Percentiles rank a stretch among this genome's conserved stretches.
These are phyloP conservation scores for Phrynosoma blainvillii DNA, from an alignment of 2,113 vertebrate genomes.

Conservation along the genomic window DNA sequence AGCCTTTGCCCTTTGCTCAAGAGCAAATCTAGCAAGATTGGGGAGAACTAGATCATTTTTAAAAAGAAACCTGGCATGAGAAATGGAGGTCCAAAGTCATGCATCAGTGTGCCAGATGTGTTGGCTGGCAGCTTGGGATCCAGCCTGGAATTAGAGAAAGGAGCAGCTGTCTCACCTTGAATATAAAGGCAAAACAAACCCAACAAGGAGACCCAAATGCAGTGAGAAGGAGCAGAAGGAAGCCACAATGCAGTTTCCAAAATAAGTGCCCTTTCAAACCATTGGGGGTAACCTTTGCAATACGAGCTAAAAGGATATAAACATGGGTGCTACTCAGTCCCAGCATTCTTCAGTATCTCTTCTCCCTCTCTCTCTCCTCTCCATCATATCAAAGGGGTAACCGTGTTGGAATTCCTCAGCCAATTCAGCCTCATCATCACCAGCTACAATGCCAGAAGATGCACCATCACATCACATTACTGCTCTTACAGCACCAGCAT, in stretches of 20 bases:
- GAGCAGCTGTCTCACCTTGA: constrained; percentile 52
- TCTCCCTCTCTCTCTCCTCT: background rate
- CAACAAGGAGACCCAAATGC: background rate
- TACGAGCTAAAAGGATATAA: constrained; percentile 49
- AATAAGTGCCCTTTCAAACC: constrained; percentile 7
- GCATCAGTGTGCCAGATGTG: constrained; percentile 52
- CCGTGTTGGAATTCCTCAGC: constrained; percentile 44
- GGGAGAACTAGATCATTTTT: constrained; percentile 52
- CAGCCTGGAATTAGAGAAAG: constrained; percentile 49
- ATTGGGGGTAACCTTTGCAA: constrained; percentile 29
- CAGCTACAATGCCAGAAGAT: constrained; percentile 61
- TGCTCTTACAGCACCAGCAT: constrained; percentile 32
- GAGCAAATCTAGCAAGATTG: constrained; percentile 65
- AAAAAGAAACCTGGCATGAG: background rate
- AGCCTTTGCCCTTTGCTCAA: constrained; percentile 62
- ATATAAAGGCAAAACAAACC: constrained; percentile 22
- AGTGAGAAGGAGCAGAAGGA: constrained; percentile 25
- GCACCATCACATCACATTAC: constrained; percentile 47
- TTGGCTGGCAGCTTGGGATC: constrained; percentile 49
- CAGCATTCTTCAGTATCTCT: background rate
- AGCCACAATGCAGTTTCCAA: constrained; percentile 36
- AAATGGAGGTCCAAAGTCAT: constrained; percentile 41
- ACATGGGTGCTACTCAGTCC: constrained; percentile 57
- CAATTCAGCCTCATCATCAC: constrained; percentile 61
- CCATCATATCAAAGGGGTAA: constrained; percentile 55